Percentiles rank a stretch among this genome's conserved stretches.
These are phyloP conservation scores for Scolopax bukidnonensis DNA, from an alignment of 2,797 vertebrate species.

Conservation along the genomic window DNA sequence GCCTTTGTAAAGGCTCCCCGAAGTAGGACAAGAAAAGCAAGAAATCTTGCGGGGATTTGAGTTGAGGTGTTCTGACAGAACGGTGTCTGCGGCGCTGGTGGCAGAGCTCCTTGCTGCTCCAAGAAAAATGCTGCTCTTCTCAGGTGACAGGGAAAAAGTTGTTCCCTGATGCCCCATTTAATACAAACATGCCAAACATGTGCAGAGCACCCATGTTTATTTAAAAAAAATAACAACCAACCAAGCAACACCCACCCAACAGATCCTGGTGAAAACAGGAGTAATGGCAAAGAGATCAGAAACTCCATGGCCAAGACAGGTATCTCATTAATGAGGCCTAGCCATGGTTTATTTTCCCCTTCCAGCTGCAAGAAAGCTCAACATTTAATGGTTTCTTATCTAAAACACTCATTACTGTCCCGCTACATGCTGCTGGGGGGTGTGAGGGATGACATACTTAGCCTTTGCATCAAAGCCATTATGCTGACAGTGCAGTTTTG, in stretches of 20 bases:
- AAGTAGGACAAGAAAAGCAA: slow-evolving; percentile 27
- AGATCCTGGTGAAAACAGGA: background rate
- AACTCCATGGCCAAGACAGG: background rate
- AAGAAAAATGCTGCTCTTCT: background rate
- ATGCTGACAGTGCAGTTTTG: slow-evolving; percentile 32
- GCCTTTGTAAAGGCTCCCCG: background rate
- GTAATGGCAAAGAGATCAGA: background rate
- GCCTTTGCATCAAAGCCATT: slow-evolving; percentile 26
- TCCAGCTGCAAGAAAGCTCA: background rate
- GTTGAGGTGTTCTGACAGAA: slow-evolving; percentile 11
- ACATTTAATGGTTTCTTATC: background rate
- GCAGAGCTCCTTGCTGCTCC: background rate
- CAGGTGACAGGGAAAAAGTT: background rate
- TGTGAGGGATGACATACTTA: background rate
- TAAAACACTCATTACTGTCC: background rate
- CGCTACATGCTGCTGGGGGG: fast-evolving
- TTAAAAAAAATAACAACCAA: background rate
- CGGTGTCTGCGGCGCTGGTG: background rate
- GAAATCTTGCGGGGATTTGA: background rate
- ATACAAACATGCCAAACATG: background rate
- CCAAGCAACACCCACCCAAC: background rate
- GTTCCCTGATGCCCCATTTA: background rate
- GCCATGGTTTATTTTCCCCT: background rate
- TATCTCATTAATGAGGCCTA: background rate
- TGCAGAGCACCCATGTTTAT: background rate